phyloP scores from a whole-genome alignment of 2,888 invertebrate genomes.

The Gandaritis pyraliata region DNA sequence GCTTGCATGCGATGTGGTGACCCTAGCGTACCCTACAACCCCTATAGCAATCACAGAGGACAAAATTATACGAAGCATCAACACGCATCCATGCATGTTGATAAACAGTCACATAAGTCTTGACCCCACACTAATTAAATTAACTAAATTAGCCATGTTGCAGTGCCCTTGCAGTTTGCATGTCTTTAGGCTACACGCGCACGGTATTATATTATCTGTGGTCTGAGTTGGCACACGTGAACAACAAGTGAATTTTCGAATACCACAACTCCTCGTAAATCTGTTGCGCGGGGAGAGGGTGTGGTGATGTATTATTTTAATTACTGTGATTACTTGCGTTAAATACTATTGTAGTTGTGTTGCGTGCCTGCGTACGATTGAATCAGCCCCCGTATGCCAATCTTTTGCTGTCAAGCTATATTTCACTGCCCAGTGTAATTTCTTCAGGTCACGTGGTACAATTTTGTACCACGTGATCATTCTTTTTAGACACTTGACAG shows the following conservation, averaged over 20 bases:
- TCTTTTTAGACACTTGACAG: too few species aligned
- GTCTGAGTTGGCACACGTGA: not conserved
- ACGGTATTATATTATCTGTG: too few species aligned
- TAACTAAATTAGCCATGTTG: too few species aligned
- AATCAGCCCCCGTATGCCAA: too few species aligned
- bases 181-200: too few species aligned
- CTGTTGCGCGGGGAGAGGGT: not conserved
- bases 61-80: not conserved
- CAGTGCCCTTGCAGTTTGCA: too few species aligned
- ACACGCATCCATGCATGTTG: not conserved
- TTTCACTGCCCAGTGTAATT: too few species aligned
- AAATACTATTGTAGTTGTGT: not conserved
- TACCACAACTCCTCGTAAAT: not conserved
- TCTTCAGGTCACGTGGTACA: too few species aligned
- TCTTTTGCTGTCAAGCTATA: too few species aligned
- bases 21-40: not conserved
- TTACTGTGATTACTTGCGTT: not conserved
- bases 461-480: too few species aligned
- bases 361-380: too few species aligned
- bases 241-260: not conserved
- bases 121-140: too few species aligned
- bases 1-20: constrained; percentile 1
- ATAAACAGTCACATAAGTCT: not conserved
- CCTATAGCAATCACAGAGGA: not conserved
- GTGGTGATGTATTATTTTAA: constrained; percentile 3